phyloP scores from a whole-genome alignment of 1,140 invertebrate species.

The Nylanderia fulva region DNA sequence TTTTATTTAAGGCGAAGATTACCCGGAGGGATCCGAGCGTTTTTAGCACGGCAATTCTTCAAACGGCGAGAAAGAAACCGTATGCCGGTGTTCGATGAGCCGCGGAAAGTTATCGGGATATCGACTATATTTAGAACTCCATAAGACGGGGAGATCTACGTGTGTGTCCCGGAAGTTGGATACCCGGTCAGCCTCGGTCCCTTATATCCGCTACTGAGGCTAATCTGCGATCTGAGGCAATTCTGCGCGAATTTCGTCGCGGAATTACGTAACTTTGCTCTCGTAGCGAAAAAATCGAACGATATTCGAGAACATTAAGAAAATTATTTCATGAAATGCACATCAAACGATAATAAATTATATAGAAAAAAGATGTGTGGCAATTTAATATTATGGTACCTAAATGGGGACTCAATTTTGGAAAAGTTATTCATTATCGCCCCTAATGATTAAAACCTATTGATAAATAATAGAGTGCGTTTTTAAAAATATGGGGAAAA shows the following conservation, averaged over 20 bases:
- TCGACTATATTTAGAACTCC: slow-evolving; percentile 65
- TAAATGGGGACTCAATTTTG: no score
- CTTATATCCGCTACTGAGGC: slow-evolving; percentile 49
- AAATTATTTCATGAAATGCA: slow-evolving; percentile 30
- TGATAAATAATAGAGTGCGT: no score
- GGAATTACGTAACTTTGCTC: slow-evolving; percentile 39
- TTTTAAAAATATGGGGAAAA: no score
- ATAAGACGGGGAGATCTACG: slow-evolving; percentile 33
- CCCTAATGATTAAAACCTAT: no score
- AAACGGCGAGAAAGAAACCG: slow-evolving; percentile 36
- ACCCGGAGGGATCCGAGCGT: neutral
- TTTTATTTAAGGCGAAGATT: slow-evolving; percentile 48
- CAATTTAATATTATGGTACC: no score
- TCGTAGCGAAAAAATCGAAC: slow-evolving; percentile 30
- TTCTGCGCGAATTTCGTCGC: slow-evolving; percentile 43
- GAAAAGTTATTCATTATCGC: no score
- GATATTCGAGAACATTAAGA: slow-evolving; percentile 21
- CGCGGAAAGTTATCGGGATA: slow-evolving; percentile 59
- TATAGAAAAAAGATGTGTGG: no score
- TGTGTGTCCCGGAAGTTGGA: slow-evolving; percentile 45
- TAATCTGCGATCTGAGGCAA: slow-evolving; percentile 50
- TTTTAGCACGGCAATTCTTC: slow-evolving; percentile 42
- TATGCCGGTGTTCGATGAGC: slow-evolving; percentile 15
- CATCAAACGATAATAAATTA: neutral
- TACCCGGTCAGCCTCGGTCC: neutral